These are phyloP conservation scores for Apodemia hepburni DNA, from an alignment of 2,888 invertebrate species.

Conservation along the genomic window DNA sequence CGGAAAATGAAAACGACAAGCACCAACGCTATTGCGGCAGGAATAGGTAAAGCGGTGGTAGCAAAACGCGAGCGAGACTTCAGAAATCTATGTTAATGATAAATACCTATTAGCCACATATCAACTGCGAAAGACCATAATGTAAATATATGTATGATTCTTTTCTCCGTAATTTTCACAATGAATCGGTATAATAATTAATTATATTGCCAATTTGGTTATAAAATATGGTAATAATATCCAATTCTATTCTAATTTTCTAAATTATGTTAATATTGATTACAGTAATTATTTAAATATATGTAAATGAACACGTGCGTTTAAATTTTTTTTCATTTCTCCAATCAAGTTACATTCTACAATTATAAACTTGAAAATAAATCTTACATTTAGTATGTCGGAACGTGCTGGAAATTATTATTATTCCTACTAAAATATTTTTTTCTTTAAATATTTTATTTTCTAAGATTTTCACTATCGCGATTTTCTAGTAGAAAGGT, in stretches of 20 bases:
- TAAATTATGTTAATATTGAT: slow-evolving; percentile 1
- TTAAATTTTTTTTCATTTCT: background rate
- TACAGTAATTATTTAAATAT: background rate
- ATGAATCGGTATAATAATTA: background rate
- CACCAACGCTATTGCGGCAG: too few relatives aligned
- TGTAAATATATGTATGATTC: background rate
- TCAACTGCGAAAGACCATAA: too few relatives aligned
- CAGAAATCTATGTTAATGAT: too few relatives aligned
- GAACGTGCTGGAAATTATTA: too few relatives aligned
- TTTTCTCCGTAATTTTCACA: background rate
- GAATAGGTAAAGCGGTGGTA: too few relatives aligned
- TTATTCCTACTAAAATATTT: too few relatives aligned
- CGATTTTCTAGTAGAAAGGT: too few relatives aligned
- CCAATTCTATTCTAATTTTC: background rate
- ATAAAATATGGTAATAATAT: background rate
- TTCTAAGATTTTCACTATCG: too few relatives aligned
- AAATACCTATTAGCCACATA: too few relatives aligned
- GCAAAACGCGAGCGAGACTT: too few relatives aligned
- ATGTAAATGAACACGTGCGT: background rate
- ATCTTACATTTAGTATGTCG: background rate
- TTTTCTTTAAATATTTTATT: too few relatives aligned
- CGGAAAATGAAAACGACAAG: too few relatives aligned
- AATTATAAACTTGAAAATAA: background rate
- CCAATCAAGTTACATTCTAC: background rate
- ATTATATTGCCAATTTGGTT: background rate